Base-by-base conservation (phyloP, 2,113 vertebrate species). In the Campylomormyrus tamandua region DNA sequence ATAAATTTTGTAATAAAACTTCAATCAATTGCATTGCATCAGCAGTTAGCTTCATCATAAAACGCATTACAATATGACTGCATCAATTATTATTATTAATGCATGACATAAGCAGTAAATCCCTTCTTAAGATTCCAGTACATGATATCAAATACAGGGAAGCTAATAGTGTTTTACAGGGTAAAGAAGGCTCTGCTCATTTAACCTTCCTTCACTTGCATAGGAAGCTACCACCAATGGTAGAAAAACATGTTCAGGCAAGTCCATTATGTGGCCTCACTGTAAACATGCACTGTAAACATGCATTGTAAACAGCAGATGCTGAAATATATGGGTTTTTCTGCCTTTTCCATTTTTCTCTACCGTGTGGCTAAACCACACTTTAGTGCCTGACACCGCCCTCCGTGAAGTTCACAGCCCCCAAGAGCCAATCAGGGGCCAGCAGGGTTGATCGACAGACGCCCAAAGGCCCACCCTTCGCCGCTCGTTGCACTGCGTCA, bases 401-500 rank as follows among this genome's bases (percentile, higher is more conserved):
- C 15, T n/a, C 35, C 0, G 21, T 1, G 21, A 45, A 48, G 45
- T 5, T 19, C 19, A 10, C 39, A 48, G 15, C 35, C 21, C 42
- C 19, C 8, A n/a, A 5, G 83, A 84, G 83, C 45, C n/a, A 70
- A 70, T 70, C 11, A 15, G 46, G 13, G 86, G 21, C 0, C 56
- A 62, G 24, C 56, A 9, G 56, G 7, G 17, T 21, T 46, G 87
- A 45, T 15, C 13, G 87, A 24, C 27, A 62, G 87, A 42, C 0
- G 88, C 56, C 27, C 39, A 42, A 42, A 19, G 19, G 35, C 77
- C 93, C 80, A 95, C 96, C 95, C 96, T 91, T 0, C 95, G 93
- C 0, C 98, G 97, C 93, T 99, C 98, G 8, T 97, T 98, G 88
- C 98, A 99, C 89, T 99, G 98, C 0, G 98, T 99, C 9, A 99